Conservation (phyloP, 2,797 vertebrate species). For the Knipowitschia caucasica region DNA sequence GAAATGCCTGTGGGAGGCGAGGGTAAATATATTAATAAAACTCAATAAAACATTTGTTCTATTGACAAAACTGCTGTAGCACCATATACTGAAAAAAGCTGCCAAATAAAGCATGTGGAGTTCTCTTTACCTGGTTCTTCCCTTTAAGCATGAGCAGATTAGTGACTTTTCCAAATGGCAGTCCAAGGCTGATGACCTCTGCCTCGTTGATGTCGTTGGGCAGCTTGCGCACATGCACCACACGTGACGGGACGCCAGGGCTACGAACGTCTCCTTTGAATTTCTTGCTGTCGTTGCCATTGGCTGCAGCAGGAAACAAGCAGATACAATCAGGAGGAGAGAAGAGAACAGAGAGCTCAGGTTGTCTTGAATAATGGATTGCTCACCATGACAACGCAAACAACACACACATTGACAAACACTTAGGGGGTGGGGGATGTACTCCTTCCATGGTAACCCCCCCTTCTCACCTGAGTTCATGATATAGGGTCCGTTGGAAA, state of each 20-base stretch:
- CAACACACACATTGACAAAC: slow-evolving; percentile 53
- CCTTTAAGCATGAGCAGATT: slow-evolving; percentile 97
- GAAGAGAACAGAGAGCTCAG: slow-evolving; percentile 60
- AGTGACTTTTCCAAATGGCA: slow-evolving; percentile 97
- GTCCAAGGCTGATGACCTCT: slow-evolving; percentile 95
- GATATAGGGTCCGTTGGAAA: slow-evolving; percentile 98
- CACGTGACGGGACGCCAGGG: slow-evolving; percentile 87
- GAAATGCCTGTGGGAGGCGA: slow-evolving; percentile 80
- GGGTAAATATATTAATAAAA: background rate
- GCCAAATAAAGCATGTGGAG: too few relatives aligned
- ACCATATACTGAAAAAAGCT: background rate
- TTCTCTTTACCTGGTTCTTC: slow-evolving; percentile 98
- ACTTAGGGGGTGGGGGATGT: slow-evolving; percentile 43
- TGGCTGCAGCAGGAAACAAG: slow-evolving; percentile 78
- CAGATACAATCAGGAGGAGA: slow-evolving; percentile 67
- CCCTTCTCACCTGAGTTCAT: slow-evolving; percentile 83
- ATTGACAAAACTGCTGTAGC: background rate
- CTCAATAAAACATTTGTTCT: background rate
- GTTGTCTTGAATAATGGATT: slow-evolving; percentile 70
- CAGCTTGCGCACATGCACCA: slow-evolving; percentile 94
- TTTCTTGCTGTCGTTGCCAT: slow-evolving; percentile 98
- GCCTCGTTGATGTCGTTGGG: slow-evolving; percentile 94
- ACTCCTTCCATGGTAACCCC: slow-evolving; percentile 47
- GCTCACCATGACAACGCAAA: slow-evolving; percentile 60
- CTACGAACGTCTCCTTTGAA: slow-evolving; percentile 94